These are phyloP conservation scores for Oscarella lobularis DNA, from an alignment of 37 sponge, comb jelly and placozoan genomes.

Conservation along the genomic window DNA sequence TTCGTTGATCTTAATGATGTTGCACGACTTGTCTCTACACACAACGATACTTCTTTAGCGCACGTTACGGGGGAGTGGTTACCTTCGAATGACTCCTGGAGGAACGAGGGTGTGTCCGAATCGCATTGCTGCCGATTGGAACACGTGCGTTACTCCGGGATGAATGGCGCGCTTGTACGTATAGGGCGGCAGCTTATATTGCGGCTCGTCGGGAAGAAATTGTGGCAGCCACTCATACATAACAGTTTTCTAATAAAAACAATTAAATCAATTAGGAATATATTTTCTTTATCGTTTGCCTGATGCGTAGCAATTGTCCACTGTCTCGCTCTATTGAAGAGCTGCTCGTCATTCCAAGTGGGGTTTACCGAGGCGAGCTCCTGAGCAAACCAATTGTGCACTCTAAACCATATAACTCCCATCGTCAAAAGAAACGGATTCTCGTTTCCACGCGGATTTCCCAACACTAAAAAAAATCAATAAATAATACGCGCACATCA, in stretches of 20 bases:
- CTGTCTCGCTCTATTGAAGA: constrained; percentile 81
- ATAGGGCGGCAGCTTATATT: too few relatives aligned
- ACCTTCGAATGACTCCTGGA: constrained; percentile 77
- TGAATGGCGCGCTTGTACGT: constrained; percentile 65
- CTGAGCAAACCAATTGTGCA: constrained; percentile 76
- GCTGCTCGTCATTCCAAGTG: constrained; percentile 47
- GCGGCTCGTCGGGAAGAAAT: constrained; percentile 35
- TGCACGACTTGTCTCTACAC: too few relatives aligned
- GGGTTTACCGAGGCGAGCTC: neutral
- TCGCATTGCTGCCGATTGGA: constrained; percentile 92
- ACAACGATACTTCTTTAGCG: too few relatives aligned
- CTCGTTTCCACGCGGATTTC: constrained; percentile 91
- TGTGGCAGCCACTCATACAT: constrained; percentile 73
- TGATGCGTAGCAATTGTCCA: constrained; percentile 91
- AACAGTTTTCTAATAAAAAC: constrained; percentile 37
- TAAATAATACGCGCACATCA: neutral
- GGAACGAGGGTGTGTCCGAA: constrained; percentile 91
- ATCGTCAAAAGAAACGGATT: constrained; percentile 77
- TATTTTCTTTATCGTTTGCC: constrained; percentile 4
- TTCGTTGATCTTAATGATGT: too few relatives aligned
- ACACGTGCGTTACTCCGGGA: constrained; percentile 78
- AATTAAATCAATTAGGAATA: neutral
- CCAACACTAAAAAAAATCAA: constrained; percentile 49
- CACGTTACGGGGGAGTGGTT: too few relatives aligned
- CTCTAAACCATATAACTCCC: constrained; percentile 87